Conservation (phyloP, 2,888 invertebrate genomes). For the Halictus quadricinctus region DNA sequence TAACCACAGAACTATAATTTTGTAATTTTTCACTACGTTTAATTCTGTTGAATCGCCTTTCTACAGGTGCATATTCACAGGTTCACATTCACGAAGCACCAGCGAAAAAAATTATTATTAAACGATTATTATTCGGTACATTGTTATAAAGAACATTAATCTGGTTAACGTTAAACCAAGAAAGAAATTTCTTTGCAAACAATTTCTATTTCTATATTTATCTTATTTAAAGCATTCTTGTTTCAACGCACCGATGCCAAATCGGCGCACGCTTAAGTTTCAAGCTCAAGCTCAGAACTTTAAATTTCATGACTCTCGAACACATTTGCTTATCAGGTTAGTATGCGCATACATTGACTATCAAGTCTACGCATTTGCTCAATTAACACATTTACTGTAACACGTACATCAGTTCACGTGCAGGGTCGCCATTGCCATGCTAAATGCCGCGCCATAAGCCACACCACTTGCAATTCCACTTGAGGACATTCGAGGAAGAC, state of each 20-base stretch:
- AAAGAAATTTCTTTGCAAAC: background rate
- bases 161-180: too few species aligned
- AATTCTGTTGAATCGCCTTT: too few species aligned
- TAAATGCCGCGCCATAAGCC: background rate
- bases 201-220: background rate
- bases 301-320: conserved; percentile 4
- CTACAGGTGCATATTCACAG: too few species aligned
- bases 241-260: background rate
- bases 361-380: background rate
- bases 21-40: too few species aligned
- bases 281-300: background rate
- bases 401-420: background rate
- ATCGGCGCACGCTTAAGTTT: background rate
- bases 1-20: too few species aligned
- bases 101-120: too few species aligned
- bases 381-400: background rate
- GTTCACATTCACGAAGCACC: too few species aligned
- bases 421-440: background rate
- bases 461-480: background rate
- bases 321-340: background rate
- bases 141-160: too few species aligned
- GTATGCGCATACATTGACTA: conserved; percentile 7
- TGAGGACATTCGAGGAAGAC: background rate
- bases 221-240: background rate
- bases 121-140: too few species aligned